Base-by-base conservation (phyloP, 1,140 invertebrate genomes). In the Ephestia elutella region DNA sequence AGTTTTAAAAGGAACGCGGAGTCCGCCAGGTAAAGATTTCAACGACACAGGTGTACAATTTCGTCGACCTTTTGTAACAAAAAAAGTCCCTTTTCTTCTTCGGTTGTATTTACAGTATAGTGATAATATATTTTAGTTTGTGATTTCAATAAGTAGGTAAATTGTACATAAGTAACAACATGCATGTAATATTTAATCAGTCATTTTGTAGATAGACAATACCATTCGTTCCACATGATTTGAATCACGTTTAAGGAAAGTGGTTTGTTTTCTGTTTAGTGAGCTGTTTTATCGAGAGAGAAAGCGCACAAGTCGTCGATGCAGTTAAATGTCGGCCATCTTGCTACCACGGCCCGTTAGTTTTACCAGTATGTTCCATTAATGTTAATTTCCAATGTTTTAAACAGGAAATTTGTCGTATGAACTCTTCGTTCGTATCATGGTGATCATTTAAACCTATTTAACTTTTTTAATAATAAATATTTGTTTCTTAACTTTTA, bases 241-340 rank as follows among this genome's bases (percentile, higher is more conserved):
- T 4, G 38, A 15, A 10, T 15, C 5, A 17, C n/a, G n/a, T 5
- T 4, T 13, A 2, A 38, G 32, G 49, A 53, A 53, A 53, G 50
- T 53, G 19, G 28, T 44, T 44, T 2, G 3, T 44, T 5, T 15
- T 13, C 5, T 38, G 32, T 13, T 38, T 11, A 10, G n/a, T n/a
- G n/a, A n/a, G n/a, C n/a, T 10, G 2, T 9, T 38, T 13, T 11
- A 38, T 2, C 35, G 69, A 80, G 68, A 79, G 83, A 83, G 82
- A 87, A 87, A 87, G 82, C 76, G 73, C 58, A 3, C 18, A 20
- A 53, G 21, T 63, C n/a, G n/a, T 63, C 59, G 56, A 57, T 75
- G 70, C 64, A 35, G 60, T 48, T 49, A 30, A 49, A 65, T n/a
- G 50, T 53, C 50, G 50, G 50, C 50, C 50, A 53, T 53, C 21